Conservation (phyloP, 2,113 vertebrate genomes). For the Pycnonotus jocosus region DNA sequence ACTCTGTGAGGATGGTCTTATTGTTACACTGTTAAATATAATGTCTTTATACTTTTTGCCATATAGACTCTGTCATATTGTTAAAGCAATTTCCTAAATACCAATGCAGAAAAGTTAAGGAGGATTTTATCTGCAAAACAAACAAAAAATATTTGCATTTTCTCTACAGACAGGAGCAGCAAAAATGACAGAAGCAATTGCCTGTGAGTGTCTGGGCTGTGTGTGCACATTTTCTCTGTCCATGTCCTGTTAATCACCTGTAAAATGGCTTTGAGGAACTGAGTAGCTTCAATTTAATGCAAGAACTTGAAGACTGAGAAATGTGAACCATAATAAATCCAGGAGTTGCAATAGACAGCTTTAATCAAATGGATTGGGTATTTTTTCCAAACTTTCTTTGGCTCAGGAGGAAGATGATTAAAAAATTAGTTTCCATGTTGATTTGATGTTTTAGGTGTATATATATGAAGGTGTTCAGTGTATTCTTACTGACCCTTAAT, state of each 20-base stretch:
- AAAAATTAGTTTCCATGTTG: neutral
- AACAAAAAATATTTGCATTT: neutral
- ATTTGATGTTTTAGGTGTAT: neutral
- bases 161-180: neutral
- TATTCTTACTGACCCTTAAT: neutral
- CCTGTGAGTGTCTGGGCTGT: neutral
- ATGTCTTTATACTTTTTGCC: neutral
- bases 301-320: neutral
- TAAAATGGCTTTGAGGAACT: neutral
- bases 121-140: neutral
- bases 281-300: neutral
- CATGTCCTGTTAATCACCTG: neutral
- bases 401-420: neutral
- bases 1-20: neutral
- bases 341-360: neutral
- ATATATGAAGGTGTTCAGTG: neutral
- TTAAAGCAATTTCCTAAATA: neutral
- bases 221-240: neutral
- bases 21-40: neutral
- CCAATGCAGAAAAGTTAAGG: neutral
- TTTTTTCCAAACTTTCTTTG: neutral
- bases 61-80: neutral
- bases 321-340: neutral
- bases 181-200: neutral
- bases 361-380: neutral